phyloP scores from a whole-genome alignment of 2,888 invertebrate genomes.

The Euplexia lucipara region DNA sequence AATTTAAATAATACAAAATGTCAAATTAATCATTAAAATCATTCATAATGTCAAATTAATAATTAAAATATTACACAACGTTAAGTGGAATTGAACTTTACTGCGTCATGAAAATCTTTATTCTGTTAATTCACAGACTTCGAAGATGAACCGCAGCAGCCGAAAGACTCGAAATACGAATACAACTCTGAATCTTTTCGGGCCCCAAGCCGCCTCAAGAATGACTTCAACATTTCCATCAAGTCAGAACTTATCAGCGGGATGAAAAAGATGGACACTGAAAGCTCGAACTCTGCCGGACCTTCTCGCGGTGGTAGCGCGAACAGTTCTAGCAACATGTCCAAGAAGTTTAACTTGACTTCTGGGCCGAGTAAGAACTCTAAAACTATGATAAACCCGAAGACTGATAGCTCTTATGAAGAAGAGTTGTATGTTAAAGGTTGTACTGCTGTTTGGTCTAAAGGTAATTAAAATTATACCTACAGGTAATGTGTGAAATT shows the following conservation, averaged over 20 bases:
- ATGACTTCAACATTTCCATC: constrained; percentile 87
- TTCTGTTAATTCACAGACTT: constrained; percentile 70
- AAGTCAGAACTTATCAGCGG: constrained; percentile 82
- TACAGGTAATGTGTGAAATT: too few species aligned
- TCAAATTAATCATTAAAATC: too few species aligned
- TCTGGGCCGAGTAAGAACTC: constrained; percentile 67
- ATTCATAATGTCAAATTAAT: too few species aligned
- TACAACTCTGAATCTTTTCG: constrained; percentile 83
- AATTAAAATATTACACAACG: too few species aligned
- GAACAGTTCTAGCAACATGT: constrained; percentile 87
- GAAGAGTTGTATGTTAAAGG: constrained; percentile 97
- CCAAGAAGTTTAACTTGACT: constrained; percentile 84
- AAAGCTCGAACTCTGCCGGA: constrained; percentile 72
- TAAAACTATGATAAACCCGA: constrained; percentile 78
- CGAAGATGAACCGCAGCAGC: constrained; percentile 75
- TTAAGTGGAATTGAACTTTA: too few species aligned
- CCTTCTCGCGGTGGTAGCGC: constrained; percentile 82
- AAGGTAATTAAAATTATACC: constrained; percentile 85
- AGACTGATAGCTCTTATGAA: constrained; percentile 91
- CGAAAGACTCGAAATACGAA: constrained; percentile 81
- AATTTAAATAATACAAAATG: too few species aligned
- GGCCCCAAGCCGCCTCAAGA: constrained; percentile 83
- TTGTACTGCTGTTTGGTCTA: constrained; percentile 95
- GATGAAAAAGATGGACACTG: constrained; percentile 78
- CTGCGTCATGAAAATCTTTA: too few species aligned